Base-by-base conservation (phyloP, 1,140 invertebrate species). In the Thalassaphorura encarpata region DNA sequence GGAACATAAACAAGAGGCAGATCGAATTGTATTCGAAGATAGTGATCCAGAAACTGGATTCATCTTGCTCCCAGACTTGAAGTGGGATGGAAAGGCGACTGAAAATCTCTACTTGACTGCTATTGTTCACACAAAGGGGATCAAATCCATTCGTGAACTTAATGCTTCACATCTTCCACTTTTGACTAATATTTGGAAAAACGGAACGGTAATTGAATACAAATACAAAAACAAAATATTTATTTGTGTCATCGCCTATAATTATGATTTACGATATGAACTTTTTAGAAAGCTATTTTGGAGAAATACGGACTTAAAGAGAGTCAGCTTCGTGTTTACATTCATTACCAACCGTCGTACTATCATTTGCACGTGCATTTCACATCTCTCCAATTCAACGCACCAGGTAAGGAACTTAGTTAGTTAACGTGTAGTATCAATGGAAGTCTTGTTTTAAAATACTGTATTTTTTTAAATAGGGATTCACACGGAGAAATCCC, bases 281-380 rank as follows among this genome's bases (percentile, higher is more conserved):
- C 54, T 61, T 72, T 56, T 62, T 60, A 87, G 78, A 75, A 79
- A 69, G 81, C 80, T 8, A 89, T 97, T 42, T 66, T 75, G 48
- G 77, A 90, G 26, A 89, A 88, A 64, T 97, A 87, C 71, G 79
- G 80, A 4, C 55, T 97, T 5, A 70, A 78, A 21, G 67, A 72
- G 26, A 78, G 77, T 45, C 82, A 90, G 68, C 69, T 97, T 19
- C 78, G 91, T 45, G 79, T 86, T 57, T 97, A 90, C 72, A 72
- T 97, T 3, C 95, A 98, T 70, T 98, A 98, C 73, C 92, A 93
- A 68, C 95, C 95, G 4, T 91, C 91, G 0, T 97, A 92, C 73
- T 97, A 96, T 74, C 92, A 97, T 73, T 74, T 98, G 8, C 95
- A 98, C 69, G 79, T 97, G 2, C 94, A 98, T 72, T 92, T 96